Conservation (phyloP, 2,888 invertebrate species). For the Drosophila antonietae region DNA sequence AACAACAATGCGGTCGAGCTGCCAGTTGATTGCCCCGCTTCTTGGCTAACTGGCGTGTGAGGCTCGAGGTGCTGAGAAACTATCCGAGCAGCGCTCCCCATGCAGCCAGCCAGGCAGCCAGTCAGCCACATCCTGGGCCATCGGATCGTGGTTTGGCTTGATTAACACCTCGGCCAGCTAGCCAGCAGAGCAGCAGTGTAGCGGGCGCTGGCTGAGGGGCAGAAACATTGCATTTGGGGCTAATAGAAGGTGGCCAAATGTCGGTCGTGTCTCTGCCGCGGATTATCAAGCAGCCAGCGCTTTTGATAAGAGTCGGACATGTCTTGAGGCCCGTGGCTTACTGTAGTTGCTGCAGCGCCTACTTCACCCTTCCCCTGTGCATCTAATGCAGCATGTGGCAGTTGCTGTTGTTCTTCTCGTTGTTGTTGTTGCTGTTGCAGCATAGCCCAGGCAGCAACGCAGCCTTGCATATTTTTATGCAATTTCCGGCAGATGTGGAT, state of each 20-base stretch:
- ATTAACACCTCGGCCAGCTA: conserved; percentile 57
- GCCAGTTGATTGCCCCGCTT: conserved; percentile 61
- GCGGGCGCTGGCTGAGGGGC: background rate
- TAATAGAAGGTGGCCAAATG: conserved; percentile 71
- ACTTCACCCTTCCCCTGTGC: background rate
- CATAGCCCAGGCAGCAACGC: conserved; percentile 49
- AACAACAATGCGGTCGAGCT: conserved; percentile 39
- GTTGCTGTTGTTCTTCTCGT: conserved; percentile 12
- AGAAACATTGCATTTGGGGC: conserved; percentile 31
- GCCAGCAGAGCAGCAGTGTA: background rate
- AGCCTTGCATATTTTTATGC: conserved; percentile 74
- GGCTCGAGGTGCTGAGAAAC: conserved; percentile 32
- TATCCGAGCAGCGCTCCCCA: conserved; percentile 41
- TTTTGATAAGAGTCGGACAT: conserved; percentile 75
- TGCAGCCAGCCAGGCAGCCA: conserved; percentile 25
- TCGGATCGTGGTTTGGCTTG: conserved; percentile 57
- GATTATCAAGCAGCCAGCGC: conserved; percentile 74
- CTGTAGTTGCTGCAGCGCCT: conserved; percentile 41
- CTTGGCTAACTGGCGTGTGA: conserved; percentile 45
- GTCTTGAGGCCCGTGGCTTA: conserved; percentile 56
- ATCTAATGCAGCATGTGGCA: conserved; percentile 31
- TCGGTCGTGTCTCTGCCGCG: conserved; percentile 69
- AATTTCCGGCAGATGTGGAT: conserved; percentile 81
- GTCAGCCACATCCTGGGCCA: conserved; percentile 51
- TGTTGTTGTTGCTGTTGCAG: conserved; percentile 18